Evolutionary conservation across 2,888 invertebrate species (phyloP), one percentile per base, ranked within the genome.

Genomic region (Nipponacmea schrenckii): DNA sequence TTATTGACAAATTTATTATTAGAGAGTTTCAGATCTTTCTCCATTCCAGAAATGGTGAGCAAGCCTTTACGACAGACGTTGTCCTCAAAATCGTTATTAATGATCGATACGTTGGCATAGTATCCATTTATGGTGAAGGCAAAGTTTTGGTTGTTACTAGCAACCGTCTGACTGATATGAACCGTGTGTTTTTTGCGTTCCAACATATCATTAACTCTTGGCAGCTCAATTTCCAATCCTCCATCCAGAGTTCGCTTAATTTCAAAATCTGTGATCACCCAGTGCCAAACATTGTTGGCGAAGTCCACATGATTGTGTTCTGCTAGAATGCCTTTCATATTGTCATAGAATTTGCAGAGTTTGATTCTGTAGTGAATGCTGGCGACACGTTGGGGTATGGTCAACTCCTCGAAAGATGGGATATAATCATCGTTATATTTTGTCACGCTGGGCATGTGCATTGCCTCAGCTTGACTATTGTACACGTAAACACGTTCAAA

Each of bases 251-350:
- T 98, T 77, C 94, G 92, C 86, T 95, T 95, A 75, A 99, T 92
- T 0, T 94, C 93, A 74, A 94, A 94, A 83, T 96, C 94, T 87
- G 94, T 94, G 66, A 98, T 89, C 39, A 95, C 91, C 92, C 98
- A 99, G 87, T 98, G 96, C 91, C 97, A 99, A 0, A 99, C 91
- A 90, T 99, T 99, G 85, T 98, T 98, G 0, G 98, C 97, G 76
- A 96, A 94, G 80, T 97, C 93, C 81, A 98, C 92, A 89, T 99
- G 90, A 63, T 96, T 96, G 82, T 95, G 94, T 82, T 98, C 97
- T 70, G 93, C 92, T 76, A 98, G 93, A 17, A 97, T 96, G 3
- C 90, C 89, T 86, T 92, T 92, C 0, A 94, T 94, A 87, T 99
- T 99, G 83, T 95, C 94, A 0, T 93, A 93, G 56, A 99, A 94